These are phyloP conservation scores for Gasterosteus aculeatus DNA, from an alignment of 2,113 vertebrate genomes.

Conservation along the genomic window DNA sequence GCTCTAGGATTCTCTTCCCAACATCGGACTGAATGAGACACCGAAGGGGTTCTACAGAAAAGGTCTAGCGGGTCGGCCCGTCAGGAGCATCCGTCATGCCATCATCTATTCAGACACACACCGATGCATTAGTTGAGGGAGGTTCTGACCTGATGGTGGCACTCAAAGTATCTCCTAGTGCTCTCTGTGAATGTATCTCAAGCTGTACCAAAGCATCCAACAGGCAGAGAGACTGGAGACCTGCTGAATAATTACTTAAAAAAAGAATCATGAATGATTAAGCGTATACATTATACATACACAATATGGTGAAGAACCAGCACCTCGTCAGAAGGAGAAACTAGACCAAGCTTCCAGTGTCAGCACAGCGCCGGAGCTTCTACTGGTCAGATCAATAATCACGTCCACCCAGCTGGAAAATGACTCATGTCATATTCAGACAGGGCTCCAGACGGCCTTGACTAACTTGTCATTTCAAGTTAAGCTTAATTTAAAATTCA, in stretches of 20 bases:
- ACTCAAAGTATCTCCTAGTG: background rate
- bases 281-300: slow-evolving; percentile 10
- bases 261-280: background rate
- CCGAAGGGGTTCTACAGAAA: background rate
- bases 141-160: background rate
- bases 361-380: slow-evolving; percentile 19
- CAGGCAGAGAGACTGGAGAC: background rate
- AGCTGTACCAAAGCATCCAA: background rate
- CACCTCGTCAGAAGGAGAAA: slow-evolving; percentile 3
- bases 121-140: background rate
- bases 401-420: slow-evolving; percentile 45
- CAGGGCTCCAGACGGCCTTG: slow-evolving; percentile 25
- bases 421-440: slow-evolving; percentile 44
- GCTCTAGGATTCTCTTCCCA: background rate
- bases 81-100: background rate
- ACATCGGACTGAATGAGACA: background rate
- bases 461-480: slow-evolving; percentile 55
- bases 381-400: slow-evolving; percentile 57
- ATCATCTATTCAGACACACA: background rate
- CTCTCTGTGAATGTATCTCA: background rate
- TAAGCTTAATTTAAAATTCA: slow-evolving; percentile 36
- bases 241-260: slow-evolving; percentile 8
- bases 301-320: slow-evolving; percentile 17
- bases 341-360: slow-evolving; percentile 8
- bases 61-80: background rate